phyloP scores from a whole-genome alignment of 2,113 vertebrate genomes.

The Salvelinus alpinus region DNA sequence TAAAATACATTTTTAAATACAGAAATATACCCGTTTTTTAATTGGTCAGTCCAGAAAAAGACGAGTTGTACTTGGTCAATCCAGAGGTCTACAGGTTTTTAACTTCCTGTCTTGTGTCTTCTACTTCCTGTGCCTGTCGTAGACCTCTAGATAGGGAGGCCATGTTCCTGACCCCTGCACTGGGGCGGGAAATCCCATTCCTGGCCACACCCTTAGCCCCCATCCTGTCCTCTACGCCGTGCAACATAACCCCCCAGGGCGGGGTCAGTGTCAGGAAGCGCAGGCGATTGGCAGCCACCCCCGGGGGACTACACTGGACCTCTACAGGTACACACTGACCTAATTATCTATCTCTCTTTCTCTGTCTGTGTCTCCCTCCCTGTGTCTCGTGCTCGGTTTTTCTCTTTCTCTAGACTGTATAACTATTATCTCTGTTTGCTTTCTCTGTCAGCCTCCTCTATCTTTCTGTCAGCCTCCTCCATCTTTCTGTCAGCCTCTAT shows the following conservation, averaged over 20 bases:
- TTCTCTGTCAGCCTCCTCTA: not conserved
- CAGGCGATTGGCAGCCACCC: conserved; percentile 74
- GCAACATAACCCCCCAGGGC: conserved; percentile 28
- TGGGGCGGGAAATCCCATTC: conserved; percentile 45
- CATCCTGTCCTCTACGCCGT: conserved; percentile 49
- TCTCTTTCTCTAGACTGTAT: not conserved
- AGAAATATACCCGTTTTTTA: too few species aligned
- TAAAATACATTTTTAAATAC: too few species aligned
- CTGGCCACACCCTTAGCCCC: conserved; percentile 50
- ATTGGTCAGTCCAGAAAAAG: too few species aligned
- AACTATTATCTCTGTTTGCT: not conserved
- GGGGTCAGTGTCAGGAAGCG: conserved; percentile 66
- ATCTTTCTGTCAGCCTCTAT: not conserved
- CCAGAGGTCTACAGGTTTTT: not conserved
- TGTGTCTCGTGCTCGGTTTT: not conserved
- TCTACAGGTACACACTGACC: conserved; percentile 68
- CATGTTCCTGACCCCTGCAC: conserved; percentile 47
- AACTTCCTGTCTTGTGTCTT: not conserved
- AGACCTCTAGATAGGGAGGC: conserved; percentile 56
- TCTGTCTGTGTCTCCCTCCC: not conserved
- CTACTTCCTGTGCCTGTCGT: conserved; percentile 19
- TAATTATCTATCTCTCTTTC: not conserved
- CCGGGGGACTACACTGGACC: conserved; percentile 78
- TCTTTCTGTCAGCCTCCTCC: not conserved
- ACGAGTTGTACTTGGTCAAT: too few species aligned